A percentile compares a stretch with the other conserved stretches of the same genome.
These are phyloP conservation scores for Brachionus rotundiformis DNA, from an alignment of 1,140 invertebrate genomes.

Conservation along the genomic window DNA sequence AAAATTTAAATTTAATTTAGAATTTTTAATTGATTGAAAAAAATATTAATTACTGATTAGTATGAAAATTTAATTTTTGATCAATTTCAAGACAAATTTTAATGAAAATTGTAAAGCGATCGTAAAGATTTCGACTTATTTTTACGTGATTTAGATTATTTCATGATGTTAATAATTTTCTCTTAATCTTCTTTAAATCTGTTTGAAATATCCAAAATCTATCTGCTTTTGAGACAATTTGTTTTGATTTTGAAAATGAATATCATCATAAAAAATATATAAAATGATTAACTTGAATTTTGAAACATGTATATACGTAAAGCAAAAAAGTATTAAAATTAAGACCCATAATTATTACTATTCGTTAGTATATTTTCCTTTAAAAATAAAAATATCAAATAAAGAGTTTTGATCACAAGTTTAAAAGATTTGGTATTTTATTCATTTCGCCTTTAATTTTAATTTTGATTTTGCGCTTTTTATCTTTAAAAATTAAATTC, in stretches of 20 bases:
- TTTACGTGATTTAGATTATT: no score
- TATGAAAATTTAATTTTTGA: no score
- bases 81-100: no score
- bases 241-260: constrained; percentile 6
- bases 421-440: constrained; percentile 29
- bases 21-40: no score
- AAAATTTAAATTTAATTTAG: no score
- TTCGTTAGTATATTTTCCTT: constrained; percentile 10
- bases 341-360: constrained; percentile 44
- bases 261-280: constrained; percentile 4
- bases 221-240: not conserved
- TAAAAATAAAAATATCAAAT: not conserved
- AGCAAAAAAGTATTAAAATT: not conserved
- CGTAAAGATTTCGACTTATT: no score
- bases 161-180: no score
- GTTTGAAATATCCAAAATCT: not conserved
- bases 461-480: constrained; percentile 8
- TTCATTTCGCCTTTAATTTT: constrained; percentile 11
- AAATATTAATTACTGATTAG: no score
- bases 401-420: constrained; percentile 24
- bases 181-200: not conserved
- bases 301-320: constrained; percentile 11
- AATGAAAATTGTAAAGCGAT: no score
- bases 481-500: not conserved
- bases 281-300: constrained; percentile 35